Evolutionary conservation across 2,797 vertebrate genomes (phyloP).

Genomic region (Carapus acus): DNA sequence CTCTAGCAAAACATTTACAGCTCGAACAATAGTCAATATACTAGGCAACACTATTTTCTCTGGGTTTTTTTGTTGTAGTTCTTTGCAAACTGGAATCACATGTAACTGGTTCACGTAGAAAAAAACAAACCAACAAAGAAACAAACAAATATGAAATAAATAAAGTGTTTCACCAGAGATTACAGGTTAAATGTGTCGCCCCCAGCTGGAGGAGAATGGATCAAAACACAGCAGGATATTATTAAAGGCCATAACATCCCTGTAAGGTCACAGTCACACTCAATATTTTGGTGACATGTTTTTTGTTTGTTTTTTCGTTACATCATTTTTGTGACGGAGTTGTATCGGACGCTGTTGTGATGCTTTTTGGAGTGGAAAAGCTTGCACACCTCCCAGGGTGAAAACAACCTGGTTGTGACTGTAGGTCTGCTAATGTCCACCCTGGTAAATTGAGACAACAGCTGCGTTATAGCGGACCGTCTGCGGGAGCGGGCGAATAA

Average conservation of each 20-base stretch:
- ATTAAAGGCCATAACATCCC: conserved; percentile 24
- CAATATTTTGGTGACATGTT: conserved; percentile 45
- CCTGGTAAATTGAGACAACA: background rate
- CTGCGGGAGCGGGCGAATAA: background rate
- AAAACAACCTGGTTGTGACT: too few relatives aligned
- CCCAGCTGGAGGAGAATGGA: conserved; percentile 22
- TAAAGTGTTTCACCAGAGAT: conserved; percentile 63
- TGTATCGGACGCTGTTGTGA: conserved; percentile 14
- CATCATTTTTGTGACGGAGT: conserved; percentile 29
- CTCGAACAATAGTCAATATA: conserved; percentile 79
- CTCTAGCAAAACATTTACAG: conserved; percentile 86
- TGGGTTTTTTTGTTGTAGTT: conserved; percentile 60
- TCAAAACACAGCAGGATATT: conserved; percentile 41
- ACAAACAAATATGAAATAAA: too few relatives aligned
- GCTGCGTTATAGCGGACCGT: too few relatives aligned
- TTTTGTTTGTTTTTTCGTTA: conserved; percentile 31
- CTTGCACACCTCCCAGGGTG: conserved; percentile 16
- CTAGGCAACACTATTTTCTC: conserved; percentile 76
- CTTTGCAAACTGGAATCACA: conserved; percentile 79
- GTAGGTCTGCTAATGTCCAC: too few relatives aligned
- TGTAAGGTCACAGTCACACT: conserved; percentile 38
- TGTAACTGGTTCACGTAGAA: conserved; percentile 70
- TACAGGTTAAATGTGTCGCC: conserved; percentile 34
- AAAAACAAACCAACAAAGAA: conserved; percentile 69
- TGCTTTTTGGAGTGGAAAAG: conserved; percentile 47